Evolutionary conservation across 1,140 invertebrate species (phyloP).

Genomic region (Diorhabda elongata): DNA sequence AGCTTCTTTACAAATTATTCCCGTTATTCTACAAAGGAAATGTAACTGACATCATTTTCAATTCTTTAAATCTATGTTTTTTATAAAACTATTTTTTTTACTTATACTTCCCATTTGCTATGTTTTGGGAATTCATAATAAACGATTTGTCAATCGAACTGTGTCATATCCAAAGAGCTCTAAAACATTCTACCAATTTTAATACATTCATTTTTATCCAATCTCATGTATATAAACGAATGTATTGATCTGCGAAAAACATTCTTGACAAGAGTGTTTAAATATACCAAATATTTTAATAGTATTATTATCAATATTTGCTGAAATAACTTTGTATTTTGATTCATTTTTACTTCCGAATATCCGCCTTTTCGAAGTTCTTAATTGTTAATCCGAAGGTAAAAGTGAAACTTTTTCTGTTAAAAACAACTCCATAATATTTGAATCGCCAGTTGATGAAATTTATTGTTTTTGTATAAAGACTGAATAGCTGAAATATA

Average conservation of each 20-base stretch:
- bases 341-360: conserved; percentile 2
- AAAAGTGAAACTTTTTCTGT: not conserved
- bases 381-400: not conserved
- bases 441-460: conserved; percentile 16
- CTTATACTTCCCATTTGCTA: not conserved
- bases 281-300: conserved; percentile 17
- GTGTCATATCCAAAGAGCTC: not conserved
- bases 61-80: not conserved
- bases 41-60: not conserved
- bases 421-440: not conserved
- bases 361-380: not conserved
- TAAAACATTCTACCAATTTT: not conserved
- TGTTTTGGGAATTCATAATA: not conserved
- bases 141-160: not conserved
- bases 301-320: conserved; percentile 19
- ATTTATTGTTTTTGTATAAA: conserved; percentile 24
- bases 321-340: conserved; percentile 3
- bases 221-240: not conserved
- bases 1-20: no score
- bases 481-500: conserved; percentile 31
- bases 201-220: not conserved
- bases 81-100: not conserved
- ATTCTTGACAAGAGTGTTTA: conserved; percentile 8
- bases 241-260: conserved; percentile 17
- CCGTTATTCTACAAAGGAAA: no score